Evolutionary conservation across 2,797 vertebrate species (phyloP), one percentile per base, ranked within the genome.

Genomic region (Esox masquinongy): DNA sequence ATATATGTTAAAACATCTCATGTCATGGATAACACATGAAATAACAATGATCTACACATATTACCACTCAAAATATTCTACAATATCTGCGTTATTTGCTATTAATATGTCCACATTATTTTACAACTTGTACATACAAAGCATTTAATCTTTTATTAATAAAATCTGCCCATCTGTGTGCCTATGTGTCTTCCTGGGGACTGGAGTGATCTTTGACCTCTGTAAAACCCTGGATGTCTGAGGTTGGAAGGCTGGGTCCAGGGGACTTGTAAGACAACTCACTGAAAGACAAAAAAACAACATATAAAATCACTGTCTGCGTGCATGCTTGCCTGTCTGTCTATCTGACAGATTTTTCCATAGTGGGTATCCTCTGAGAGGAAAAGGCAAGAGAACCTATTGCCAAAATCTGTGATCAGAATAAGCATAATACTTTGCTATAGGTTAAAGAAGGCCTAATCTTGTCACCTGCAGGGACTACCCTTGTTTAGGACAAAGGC

Each of bases 181-280:
- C 78, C 78, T 89, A 92, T 64, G 81, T 80, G 0, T 94, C 93
- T 5, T 94, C 94, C 79, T 92, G 92, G 80, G 91, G 91, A 81
- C 90, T 92, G 9, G 80, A 72, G 80, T 91, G 90, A 73, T 91
- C 87, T 90, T 85, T 92, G 70, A 75, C 70, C 56, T 93, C 93
- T 75, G 80, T n/a, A 19, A 80, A 22, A n/a, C 34, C 82, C 31
- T 80, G 61, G 79, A 72, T 85, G 76, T 91, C 86, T 59, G 77
- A 79, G n/a, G 63, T 72, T 50, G 78, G 59, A 36, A 73, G 36
- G 8, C n/a, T 61, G 76, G 72, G 43, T 78, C 83, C 89, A 53
- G 85, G 76, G 50, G 85, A 77, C 85, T 86, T 93, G 75, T 92
- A 75, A 61, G 71, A 59, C n/a, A n/a, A n/a, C 26, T 89, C 93